Conservation (phyloP, 2,797 vertebrate species). For the Chrysocyon brachyurus region DNA sequence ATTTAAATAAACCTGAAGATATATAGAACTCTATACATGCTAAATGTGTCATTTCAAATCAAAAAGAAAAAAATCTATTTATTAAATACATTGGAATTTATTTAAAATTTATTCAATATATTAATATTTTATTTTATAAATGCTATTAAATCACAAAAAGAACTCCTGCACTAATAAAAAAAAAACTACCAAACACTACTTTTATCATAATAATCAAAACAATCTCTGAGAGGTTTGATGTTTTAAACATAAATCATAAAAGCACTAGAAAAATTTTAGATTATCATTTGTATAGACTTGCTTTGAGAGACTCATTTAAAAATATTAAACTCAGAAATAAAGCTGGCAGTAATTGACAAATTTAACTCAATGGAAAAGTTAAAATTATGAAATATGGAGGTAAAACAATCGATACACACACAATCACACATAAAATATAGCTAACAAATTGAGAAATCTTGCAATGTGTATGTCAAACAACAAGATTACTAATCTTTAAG, state of each 20-base stretch:
- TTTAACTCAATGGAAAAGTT: not conserved
- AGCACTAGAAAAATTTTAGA: not conserved
- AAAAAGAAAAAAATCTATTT: not conserved
- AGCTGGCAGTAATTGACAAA: not conserved
- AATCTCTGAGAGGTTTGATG: not conserved
- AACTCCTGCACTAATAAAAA: not conserved
- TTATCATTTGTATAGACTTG: not conserved
- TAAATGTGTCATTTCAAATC: not conserved
- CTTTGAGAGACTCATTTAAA: not conserved
- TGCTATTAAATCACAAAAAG: not conserved
- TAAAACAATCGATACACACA: not conserved
- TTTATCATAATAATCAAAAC: not conserved
- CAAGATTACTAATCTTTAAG: not conserved
- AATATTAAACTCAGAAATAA: not conserved
- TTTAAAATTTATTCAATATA: not conserved
- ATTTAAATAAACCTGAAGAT: constrained; percentile 10
- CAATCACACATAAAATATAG: not conserved
- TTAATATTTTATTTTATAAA: not conserved
- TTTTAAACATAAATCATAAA: not conserved
- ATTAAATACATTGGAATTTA: not conserved
- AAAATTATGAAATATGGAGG: not conserved
- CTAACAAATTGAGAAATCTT: not conserved
- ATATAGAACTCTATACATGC: not conserved
- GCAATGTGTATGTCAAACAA: not conserved
- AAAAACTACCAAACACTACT: not conserved